Conservation (phyloP, 2,888 invertebrate species). For the Phyllotreta striolata region DNA sequence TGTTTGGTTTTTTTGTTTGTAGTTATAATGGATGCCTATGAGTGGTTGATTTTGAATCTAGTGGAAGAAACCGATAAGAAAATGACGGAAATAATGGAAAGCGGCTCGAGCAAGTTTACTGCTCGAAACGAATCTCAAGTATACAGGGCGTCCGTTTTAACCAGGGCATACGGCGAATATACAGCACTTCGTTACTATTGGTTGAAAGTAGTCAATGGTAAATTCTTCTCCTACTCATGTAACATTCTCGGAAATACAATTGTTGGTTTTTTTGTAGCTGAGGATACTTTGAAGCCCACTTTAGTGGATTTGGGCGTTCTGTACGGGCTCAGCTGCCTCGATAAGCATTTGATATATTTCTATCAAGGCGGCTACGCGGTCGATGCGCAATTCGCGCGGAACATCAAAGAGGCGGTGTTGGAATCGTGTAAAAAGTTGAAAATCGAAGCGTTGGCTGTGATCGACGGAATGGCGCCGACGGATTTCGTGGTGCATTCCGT, state of each 20-base stretch:
- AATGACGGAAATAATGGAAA: conserved; percentile 65
- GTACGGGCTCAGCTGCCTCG: conserved; percentile 67
- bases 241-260: no score
- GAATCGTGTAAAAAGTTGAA: conserved; percentile 75
- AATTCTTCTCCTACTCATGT: neutral
- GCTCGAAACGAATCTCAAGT: conserved; percentile 82
- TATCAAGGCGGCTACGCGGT: conserved; percentile 66
- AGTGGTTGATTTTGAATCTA: conserved; percentile 86
- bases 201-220: conserved; percentile 51
- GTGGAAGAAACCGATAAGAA: conserved; percentile 73
- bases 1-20: conserved; percentile 54
- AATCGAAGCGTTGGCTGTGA: conserved; percentile 77
- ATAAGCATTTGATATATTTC: conserved; percentile 68
- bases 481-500: conserved; percentile 90
- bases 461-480: conserved; percentile 87
- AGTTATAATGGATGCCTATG: conserved; percentile 77
- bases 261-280: no score
- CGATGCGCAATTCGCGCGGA: conserved; percentile 62
- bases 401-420: conserved; percentile 74
- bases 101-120: conserved; percentile 71
- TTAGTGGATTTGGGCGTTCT: conserved; percentile 66
- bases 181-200: conserved; percentile 66
- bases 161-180: conserved; percentile 81
- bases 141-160: conserved; percentile 77
- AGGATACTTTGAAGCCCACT: conserved; percentile 50